Conservation (phyloP, 2,888 invertebrate species). For the Stenotaenia linearis region DNA sequence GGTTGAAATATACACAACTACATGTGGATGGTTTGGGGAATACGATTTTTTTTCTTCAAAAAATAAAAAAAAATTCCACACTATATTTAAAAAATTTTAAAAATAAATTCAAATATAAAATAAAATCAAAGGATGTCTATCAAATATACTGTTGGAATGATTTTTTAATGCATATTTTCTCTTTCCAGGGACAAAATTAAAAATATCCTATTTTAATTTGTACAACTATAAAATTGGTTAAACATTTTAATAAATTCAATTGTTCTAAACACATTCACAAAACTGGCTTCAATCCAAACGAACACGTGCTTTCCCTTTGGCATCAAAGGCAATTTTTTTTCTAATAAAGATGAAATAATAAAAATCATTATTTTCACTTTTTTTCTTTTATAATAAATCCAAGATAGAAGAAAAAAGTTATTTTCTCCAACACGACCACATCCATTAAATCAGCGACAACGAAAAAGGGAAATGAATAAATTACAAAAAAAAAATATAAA, state of each 20-base stretch:
- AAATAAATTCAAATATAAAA: neutral
- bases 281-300: neutral
- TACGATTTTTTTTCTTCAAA: too few species aligned
- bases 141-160: neutral
- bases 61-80: too few species aligned
- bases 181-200: neutral
- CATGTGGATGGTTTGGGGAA: neutral
- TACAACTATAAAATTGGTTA: conserved; percentile 4
- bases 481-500: too few species aligned
- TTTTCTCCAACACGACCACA: neutral
- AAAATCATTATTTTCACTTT: neutral
- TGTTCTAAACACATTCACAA: neutral
- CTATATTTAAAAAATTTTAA: too few species aligned
- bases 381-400: neutral
- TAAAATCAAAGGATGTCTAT: neutral
- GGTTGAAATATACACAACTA: neutral
- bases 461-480: neutral
- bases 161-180: neutral
- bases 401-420: neutral
- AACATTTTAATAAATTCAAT: conserved; percentile 2
- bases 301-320: neutral
- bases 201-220: neutral
- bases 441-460: neutral
- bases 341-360: neutral
- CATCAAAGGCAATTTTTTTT: neutral